phyloP scores from a whole-genome alignment of 2,888 invertebrate genomes.

The Pristionchus arcanus region DNA sequence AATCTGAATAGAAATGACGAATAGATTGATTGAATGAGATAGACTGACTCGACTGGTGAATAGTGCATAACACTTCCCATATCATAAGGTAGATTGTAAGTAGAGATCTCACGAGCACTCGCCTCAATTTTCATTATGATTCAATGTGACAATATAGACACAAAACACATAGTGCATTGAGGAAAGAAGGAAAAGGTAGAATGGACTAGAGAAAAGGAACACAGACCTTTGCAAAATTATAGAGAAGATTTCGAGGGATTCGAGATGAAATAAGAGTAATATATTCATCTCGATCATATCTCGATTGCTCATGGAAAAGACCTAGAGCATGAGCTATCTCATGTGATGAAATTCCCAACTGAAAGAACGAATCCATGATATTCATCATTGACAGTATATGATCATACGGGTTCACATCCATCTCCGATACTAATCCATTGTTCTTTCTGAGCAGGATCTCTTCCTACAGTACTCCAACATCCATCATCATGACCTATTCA shows the following conservation, averaged over 20 bases:
- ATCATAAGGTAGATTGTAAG: conserved; percentile 62
- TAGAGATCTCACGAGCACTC: conserved; percentile 58
- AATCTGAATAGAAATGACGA: conserved; percentile 56
- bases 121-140: conserved; percentile 54
- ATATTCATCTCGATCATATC: conserved; percentile 48
- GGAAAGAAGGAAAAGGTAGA: not conserved
- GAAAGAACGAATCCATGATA: not conserved
- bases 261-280: conserved; percentile 17
- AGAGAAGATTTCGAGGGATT: conserved; percentile 20
- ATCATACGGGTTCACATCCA: conserved; percentile 61
- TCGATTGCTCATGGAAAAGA: conserved; percentile 44
- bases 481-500: conserved; percentile 59
- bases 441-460: conserved; percentile 60
- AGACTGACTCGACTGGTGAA: conserved; percentile 61
- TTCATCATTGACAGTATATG: not conserved
- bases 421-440: conserved; percentile 63
- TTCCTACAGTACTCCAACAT: conserved; percentile 66
- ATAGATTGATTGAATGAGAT: not conserved
- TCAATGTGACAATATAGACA: not conserved
- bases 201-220: not conserved
- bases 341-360: conserved; percentile 53
- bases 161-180: not conserved
- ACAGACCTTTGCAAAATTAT: conserved; percentile 48
- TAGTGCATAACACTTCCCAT: conserved; percentile 68
- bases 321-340: conserved; percentile 44